These are phyloP conservation scores for Cyphomyrus discorhynchus DNA, from an alignment of 2,113 vertebrate species.

Conservation along the genomic window DNA sequence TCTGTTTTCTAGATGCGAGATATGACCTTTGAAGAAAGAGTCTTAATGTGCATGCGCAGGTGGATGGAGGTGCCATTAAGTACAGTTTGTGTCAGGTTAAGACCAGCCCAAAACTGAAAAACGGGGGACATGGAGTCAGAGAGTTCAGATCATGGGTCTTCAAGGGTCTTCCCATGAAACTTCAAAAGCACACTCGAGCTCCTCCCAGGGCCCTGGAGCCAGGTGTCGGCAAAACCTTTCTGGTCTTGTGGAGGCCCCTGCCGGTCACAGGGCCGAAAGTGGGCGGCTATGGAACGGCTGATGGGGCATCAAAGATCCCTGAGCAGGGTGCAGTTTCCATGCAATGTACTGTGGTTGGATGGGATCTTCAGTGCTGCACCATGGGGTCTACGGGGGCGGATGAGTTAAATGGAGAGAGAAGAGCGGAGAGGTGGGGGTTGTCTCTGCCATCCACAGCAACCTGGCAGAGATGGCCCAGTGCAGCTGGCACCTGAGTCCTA, in stretches of 20 bases:
- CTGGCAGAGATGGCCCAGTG: neutral
- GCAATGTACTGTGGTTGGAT: neutral
- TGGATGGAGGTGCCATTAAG: neutral
- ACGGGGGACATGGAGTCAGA: neutral
- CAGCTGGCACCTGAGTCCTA: constrained; percentile 11
- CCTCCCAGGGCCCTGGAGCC: neutral
- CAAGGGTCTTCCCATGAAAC: neutral
- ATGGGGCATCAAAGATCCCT: neutral
- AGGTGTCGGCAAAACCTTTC: neutral
- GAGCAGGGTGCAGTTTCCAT: neutral
- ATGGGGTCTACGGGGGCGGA: neutral
- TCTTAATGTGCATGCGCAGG: neutral
- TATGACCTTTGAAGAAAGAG: neutral
- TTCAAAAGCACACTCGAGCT: neutral
- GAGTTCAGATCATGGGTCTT: neutral
- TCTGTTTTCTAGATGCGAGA: neutral
- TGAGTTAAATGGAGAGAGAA: neutral
- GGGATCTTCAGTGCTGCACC: neutral
- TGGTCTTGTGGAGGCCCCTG: neutral
- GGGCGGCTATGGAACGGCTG: neutral
- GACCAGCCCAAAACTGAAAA: neutral
- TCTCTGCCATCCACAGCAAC: neutral
- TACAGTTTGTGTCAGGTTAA: neutral
- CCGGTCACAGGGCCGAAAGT: neutral
- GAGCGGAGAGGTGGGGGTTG: constrained; percentile 11